Base-by-base conservation (phyloP, 2,888 invertebrate genomes). In the Lepidonotus clava region DNA sequence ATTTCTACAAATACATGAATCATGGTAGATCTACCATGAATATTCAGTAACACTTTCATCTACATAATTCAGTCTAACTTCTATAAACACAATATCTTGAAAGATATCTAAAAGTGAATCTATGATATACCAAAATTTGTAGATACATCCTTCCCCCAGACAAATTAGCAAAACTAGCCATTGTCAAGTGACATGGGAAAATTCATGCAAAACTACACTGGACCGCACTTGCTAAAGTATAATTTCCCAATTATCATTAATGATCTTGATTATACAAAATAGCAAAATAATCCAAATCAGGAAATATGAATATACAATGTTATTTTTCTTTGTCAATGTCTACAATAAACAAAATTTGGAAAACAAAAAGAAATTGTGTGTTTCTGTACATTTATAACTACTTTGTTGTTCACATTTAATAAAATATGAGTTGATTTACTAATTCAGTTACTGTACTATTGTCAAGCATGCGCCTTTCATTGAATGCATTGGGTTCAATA, bases 181-280 rank as follows among this genome's bases (percentile, higher is more conserved):
- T 61, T 14, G 61, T 32, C 24, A 24, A 24, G 28, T 4, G 28
- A 61, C 28, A 56, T 56, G 8, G n/a, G n/a, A 56, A 56, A 61
- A 61, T 61, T 61, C 61, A 61, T 61, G 61, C 61, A 61, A 61
- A 61, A 61, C 61, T 61, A 61, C 61, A 61, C 61, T 28, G 61
- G 61, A 61, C 61, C 28, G 24, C 28, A 61, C 61, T 61, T 24
- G 24, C 61, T 61, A 61, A n/a, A 61, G 61, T 32, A 61, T 61
- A 61, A 61, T 28, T n/a, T 32, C 61, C 61, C 61, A 61, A 61
- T 46, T 46, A 46, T 46, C 6, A 18, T 18, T 6, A 46, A 61
- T 61, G 28, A 61, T 61, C 28, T 61, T 28, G 61, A 61, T 61
- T 61, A 61, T 61, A 61, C 61, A 61, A 61, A 4, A 24, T 46